Conservation (phyloP, 2,797 vertebrate genomes). For the Manis pentadactyla region DNA sequence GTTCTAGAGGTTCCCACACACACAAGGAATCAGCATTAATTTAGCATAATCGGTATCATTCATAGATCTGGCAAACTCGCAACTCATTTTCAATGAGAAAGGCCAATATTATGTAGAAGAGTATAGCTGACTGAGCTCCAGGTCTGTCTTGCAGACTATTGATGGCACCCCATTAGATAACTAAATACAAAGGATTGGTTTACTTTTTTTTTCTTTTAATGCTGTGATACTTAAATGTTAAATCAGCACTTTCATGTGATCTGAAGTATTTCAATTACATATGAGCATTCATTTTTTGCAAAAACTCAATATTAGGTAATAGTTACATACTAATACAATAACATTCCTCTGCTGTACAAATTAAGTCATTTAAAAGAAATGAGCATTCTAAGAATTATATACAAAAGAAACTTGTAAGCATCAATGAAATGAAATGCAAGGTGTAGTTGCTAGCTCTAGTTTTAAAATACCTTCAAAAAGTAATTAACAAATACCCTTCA, state of each 20-base stretch:
- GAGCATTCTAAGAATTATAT: constrained; percentile 94
- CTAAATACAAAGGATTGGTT: constrained; percentile 86
- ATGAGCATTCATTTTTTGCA: constrained; percentile 89
- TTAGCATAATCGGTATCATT: constrained; percentile 78
- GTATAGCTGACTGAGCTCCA: constrained; percentile 81
- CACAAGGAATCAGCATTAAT: constrained; percentile 73
- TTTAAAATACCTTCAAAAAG: constrained; percentile 90
- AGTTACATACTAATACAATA: constrained; percentile 93
- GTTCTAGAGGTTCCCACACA: constrained; percentile 67
- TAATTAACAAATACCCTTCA: constrained; percentile 88
- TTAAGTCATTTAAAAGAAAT: constrained; percentile 95
- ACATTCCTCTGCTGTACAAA: constrained; percentile 98
- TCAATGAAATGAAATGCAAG: constrained; percentile 91
- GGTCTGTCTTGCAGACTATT: constrained; percentile 79
- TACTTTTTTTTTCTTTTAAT: constrained; percentile 85
- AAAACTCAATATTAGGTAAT: constrained; percentile 91
- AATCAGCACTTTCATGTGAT: constrained; percentile 90
- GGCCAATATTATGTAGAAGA: constrained; percentile 79
- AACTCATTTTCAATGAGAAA: constrained; percentile 80
- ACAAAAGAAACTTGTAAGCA: constrained; percentile 94
- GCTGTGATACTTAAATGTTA: constrained; percentile 87
- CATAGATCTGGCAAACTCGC: constrained; percentile 77
- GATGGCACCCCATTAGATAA: constrained; percentile 86
- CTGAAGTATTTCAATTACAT: constrained; percentile 89
- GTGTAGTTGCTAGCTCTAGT: constrained; percentile 87